Percentiles rank a stretch among this genome's conserved stretches.
phyloP scores from a whole-genome alignment of 2,113 vertebrate genomes.

The Willisornis vidua region DNA sequence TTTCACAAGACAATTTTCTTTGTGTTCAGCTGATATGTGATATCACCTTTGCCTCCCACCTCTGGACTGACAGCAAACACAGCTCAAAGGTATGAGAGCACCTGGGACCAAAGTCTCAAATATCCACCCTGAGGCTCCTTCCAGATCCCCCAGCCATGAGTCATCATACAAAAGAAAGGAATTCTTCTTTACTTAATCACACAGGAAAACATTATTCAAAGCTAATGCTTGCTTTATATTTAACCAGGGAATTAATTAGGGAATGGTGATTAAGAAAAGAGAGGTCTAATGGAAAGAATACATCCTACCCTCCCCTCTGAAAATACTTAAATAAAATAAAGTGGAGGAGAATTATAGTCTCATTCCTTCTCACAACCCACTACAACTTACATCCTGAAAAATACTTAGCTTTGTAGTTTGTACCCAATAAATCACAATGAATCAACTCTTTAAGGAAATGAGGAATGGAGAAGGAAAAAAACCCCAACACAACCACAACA shows the following conservation, averaged over 20 bases:
- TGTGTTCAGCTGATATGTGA: background rate
- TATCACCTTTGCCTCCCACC: constrained; percentile 5
- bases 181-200: constrained; percentile 69
- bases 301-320: constrained; percentile 36
- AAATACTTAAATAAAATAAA: constrained; percentile 53
- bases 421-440: constrained; percentile 50
- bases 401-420: constrained; percentile 58
- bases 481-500: background rate
- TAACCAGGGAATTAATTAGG: constrained; percentile 78
- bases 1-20: background rate
- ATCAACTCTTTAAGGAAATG: constrained; percentile 53
- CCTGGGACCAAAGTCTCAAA: constrained; percentile 36
- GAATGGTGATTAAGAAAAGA: constrained; percentile 69
- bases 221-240: constrained; percentile 73
- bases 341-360: constrained; percentile 43
- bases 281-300: constrained; percentile 57
- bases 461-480: background rate
- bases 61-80: background rate
- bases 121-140: constrained; percentile 34
- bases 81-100: constrained; percentile 28
- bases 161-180: constrained; percentile 70
- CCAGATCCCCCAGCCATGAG: constrained; percentile 37
- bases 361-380: constrained; percentile 41
- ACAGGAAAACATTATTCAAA: constrained; percentile 76
- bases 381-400: constrained; percentile 51